These are phyloP conservation scores for Amblyraja radiata DNA, from an alignment of 2,797 vertebrate species.

Conservation along the genomic window DNA sequence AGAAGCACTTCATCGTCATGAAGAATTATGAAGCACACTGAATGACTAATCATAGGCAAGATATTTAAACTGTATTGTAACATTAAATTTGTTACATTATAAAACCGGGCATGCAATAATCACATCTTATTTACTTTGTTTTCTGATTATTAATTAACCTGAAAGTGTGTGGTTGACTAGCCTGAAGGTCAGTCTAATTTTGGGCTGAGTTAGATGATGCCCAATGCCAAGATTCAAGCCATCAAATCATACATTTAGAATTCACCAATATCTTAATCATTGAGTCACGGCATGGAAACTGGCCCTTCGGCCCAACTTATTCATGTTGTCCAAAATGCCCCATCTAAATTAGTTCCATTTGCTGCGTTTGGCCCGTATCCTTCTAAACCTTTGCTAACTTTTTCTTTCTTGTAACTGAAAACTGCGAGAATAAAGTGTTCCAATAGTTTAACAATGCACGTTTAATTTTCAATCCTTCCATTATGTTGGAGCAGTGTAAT, in stretches of 20 bases:
- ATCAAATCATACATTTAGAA: slow-evolving; percentile 3
- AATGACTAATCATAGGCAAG: neutral
- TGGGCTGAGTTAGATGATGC: neutral
- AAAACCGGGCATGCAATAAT: neutral
- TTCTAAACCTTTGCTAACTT: too few species aligned
- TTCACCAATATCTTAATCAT: neutral
- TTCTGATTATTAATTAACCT: neutral
- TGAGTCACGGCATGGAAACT: too few species aligned
- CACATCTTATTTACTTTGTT: too few species aligned
- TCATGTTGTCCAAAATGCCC: too few species aligned
- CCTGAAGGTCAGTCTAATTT: neutral
- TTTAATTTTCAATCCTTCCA: neutral
- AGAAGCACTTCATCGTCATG: neutral
- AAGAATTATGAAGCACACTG: neutral
- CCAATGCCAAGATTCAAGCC: neutral
- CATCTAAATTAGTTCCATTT: too few species aligned
- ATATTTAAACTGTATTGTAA: neutral
- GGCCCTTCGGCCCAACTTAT: too few species aligned
- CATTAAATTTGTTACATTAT: neutral
- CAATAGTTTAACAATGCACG: neutral
- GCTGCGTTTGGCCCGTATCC: too few species aligned
- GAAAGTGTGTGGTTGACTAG: neutral
- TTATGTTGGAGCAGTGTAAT: neutral
- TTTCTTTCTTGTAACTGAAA: neutral
- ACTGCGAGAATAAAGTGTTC: neutral